These are phyloP conservation scores for Bubo scandiacus DNA, from an alignment of 2,113 vertebrate species.

Conservation along the genomic window DNA sequence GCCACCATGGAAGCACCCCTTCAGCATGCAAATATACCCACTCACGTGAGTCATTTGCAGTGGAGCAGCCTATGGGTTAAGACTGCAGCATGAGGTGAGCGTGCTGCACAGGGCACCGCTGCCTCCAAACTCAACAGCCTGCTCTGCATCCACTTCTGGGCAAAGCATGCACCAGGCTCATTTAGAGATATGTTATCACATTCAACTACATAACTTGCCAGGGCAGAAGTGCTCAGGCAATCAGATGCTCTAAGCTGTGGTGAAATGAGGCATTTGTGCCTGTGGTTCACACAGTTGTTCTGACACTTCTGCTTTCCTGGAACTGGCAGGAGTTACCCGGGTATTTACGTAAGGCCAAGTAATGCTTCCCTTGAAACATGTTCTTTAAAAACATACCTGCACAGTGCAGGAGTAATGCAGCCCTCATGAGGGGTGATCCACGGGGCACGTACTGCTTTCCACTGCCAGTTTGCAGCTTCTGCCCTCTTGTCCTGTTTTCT, in stretches of 20 bases:
- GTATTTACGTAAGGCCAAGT: neutral
- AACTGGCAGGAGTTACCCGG: neutral
- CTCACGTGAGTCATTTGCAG: neutral
- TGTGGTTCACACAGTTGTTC: neutral
- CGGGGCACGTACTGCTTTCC: accelerated
- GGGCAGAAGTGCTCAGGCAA: neutral
- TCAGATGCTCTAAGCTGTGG: neutral
- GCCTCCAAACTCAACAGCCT: neutral
- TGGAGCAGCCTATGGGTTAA: neutral
- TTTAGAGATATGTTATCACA: neutral
- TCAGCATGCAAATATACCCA: neutral
- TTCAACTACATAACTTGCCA: neutral
- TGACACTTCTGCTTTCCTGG: neutral
- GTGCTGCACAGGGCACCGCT: neutral
- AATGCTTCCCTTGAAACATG: neutral
- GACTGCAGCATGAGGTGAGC: neutral
- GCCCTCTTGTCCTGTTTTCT: neutral
- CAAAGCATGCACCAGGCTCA: neutral
- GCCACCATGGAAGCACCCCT: neutral
- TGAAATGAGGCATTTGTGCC: accelerated
- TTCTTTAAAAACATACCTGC: neutral
- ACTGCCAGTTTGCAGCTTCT: neutral
- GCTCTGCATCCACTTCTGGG: neutral
- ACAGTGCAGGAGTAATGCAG: neutral
- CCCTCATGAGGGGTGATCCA: neutral